Percentiles rank a stretch among this genome's conserved stretches.
These are phyloP conservation scores for Protaetia brevitarsis DNA, from an alignment of 1,140 invertebrate species.

Conservation along the genomic window DNA sequence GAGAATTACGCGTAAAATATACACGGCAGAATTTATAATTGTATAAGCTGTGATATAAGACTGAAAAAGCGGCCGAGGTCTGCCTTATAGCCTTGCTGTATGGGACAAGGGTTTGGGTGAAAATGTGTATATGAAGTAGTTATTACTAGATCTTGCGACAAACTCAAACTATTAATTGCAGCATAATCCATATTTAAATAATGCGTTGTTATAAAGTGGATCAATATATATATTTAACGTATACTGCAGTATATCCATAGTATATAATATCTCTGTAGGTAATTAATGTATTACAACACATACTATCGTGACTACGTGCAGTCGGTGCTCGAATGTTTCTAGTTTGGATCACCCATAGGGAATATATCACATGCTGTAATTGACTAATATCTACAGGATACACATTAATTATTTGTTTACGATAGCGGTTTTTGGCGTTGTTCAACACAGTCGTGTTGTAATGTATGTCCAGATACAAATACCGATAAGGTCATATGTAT, in stretches of 20 bases:
- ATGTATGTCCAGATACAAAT: slow-evolving; percentile 19
- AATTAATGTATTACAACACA: neutral
- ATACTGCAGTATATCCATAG: neutral
- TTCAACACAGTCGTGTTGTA: slow-evolving; percentile 5
- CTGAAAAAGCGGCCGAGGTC: no score
- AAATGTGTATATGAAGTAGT: no score
- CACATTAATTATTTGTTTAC: slow-evolving; percentile 25
- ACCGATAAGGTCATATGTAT: slow-evolving; percentile 26
- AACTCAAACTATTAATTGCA: neutral
- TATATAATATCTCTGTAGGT: neutral
- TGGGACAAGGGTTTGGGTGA: no score
- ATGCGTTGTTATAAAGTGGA: slow-evolving; percentile 1
- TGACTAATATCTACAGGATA: slow-evolving; percentile 18
- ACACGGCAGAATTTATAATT: no score
- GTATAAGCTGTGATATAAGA: no score
- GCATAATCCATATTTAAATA: slow-evolving; percentile 14
- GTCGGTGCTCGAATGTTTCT: neutral
- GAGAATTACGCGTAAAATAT: no score
- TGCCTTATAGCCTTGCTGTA: no score
- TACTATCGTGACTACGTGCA: no score
- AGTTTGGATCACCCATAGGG: neutral
- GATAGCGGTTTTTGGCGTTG: slow-evolving; percentile 25
- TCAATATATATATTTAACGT: neutral
- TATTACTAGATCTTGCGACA: neutral
- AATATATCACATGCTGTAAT: slow-evolving; percentile 11